phyloP scores from a whole-genome alignment of 2,888 invertebrate genomes.

The Xylota segnis region DNA sequence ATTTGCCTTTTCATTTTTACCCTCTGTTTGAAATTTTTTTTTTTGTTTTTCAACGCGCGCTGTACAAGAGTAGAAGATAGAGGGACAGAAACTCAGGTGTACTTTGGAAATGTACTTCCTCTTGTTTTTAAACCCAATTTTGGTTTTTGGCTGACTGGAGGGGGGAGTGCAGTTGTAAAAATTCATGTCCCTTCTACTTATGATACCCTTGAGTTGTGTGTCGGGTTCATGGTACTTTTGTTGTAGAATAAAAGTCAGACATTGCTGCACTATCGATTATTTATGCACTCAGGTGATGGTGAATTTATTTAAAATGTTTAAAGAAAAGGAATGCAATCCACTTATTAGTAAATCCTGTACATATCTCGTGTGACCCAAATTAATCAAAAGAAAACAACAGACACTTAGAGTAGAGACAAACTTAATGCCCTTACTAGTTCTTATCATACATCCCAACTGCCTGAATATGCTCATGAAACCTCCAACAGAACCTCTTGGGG shows the following conservation, averaged over 20 bases:
- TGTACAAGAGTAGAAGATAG: background rate
- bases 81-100: slow-evolving; percentile 39
- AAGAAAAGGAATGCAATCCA: too few species aligned
- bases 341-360: too few species aligned
- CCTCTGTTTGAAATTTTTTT: background rate
- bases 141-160: background rate
- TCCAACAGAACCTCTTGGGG: too few species aligned
- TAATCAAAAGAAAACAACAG: too few species aligned
- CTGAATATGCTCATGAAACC: too few species aligned
- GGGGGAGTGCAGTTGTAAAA: slow-evolving; percentile 24
- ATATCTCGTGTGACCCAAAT: too few species aligned
- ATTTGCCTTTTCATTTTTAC: slow-evolving; percentile 10
- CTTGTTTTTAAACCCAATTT: slow-evolving; percentile 33
- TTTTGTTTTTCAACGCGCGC: background rate
- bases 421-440: too few species aligned
- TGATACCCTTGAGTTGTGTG: slow-evolving; percentile 22
- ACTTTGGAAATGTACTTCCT: slow-evolving; percentile 1
- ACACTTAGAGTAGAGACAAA: too few species aligned
- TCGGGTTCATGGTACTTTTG: slow-evolving; percentile 1
- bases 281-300: background rate
- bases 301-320: background rate
- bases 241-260: background rate
- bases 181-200: slow-evolving; percentile 27
- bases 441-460: too few species aligned
- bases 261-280: slow-evolving; percentile 18